These are phyloP conservation scores for Ruditapes philippinarum DNA, from an alignment of 1,140 invertebrate genomes.

Conservation along the genomic window DNA sequence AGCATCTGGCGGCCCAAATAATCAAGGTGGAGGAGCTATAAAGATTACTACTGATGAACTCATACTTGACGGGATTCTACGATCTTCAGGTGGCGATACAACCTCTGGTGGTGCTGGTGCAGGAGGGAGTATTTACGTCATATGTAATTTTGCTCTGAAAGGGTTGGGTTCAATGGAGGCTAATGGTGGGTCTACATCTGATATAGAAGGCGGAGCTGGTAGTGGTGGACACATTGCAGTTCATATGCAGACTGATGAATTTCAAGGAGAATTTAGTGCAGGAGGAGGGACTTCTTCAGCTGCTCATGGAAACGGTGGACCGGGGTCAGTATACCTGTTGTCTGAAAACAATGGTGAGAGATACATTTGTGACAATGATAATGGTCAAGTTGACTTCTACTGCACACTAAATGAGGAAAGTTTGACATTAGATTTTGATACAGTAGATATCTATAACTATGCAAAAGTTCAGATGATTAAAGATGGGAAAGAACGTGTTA, in stretches of 20 bases:
- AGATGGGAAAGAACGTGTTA: slow-evolving; percentile 67
- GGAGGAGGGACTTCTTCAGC: slow-evolving; percentile 73
- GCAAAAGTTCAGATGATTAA: slow-evolving; percentile 77
- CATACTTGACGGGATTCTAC: slow-evolving; percentile 75
- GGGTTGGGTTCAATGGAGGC: slow-evolving; percentile 74
- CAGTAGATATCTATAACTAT: slow-evolving; percentile 75
- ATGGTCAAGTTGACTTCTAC: slow-evolving; percentile 76
- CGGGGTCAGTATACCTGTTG: slow-evolving; percentile 76
- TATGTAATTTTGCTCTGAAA: slow-evolving; percentile 69
- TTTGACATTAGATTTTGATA: slow-evolving; percentile 71
- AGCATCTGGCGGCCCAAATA: slow-evolving; percentile 73
- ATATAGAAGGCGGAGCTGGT: slow-evolving; percentile 72
- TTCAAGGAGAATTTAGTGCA: slow-evolving; percentile 72
- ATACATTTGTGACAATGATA: slow-evolving; percentile 77
- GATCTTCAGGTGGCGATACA: slow-evolving; percentile 69
- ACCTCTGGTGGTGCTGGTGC: slow-evolving; percentile 76
- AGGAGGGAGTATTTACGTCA: slow-evolving; percentile 78
- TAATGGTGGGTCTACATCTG: slow-evolving; percentile 72
- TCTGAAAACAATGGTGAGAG: slow-evolving; percentile 64
- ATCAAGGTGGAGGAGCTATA: slow-evolving; percentile 75
- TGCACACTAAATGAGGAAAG: slow-evolving; percentile 72
- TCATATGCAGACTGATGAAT: slow-evolving; percentile 66
- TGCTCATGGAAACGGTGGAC: slow-evolving; percentile 74
- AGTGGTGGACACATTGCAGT: slow-evolving; percentile 80
- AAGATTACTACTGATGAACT: slow-evolving; percentile 70